Evolutionary conservation across 92 coral and sea anemone species (phyloP).

Genomic region (Palythoa caribaeorum): DNA sequence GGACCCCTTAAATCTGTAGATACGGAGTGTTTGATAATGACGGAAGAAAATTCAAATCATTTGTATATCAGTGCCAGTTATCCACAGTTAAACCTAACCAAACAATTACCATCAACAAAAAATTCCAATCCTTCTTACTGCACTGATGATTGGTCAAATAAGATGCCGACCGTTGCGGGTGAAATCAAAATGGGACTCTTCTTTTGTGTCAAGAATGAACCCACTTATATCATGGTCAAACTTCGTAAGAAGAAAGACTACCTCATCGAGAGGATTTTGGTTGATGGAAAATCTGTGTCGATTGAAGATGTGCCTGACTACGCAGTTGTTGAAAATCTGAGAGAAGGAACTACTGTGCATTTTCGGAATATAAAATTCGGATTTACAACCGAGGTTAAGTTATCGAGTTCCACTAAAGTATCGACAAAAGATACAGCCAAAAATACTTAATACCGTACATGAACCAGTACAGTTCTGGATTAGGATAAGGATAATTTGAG

Average conservation of each 20-base stretch:
- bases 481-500: too few species aligned
- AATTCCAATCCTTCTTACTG: conserved; percentile 43
- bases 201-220: conserved; percentile 18
- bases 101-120: conserved; percentile 9
- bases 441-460: too few species aligned
- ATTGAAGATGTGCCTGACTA: background rate
- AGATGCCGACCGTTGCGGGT: conserved; percentile 29
- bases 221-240: background rate
- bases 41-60: conserved; percentile 1
- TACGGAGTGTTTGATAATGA: conserved; percentile 24
- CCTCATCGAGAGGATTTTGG: background rate
- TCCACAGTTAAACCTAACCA: conserved; percentile 17
- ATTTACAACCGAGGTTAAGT: conserved; percentile 31
- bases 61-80: conserved; percentile 29
- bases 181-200: background rate
- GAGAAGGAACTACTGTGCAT: conserved; percentile 31
- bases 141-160: conserved; percentile 12
- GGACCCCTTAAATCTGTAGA: conserved; percentile 33
- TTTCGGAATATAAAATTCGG: conserved; percentile 13
- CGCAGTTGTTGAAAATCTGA: background rate
- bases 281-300: background rate
- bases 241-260: background rate
- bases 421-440: too few species aligned
- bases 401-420: background rate
- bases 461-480: too few species aligned